Base-by-base conservation (phyloP, 2,888 invertebrate genomes). In the Ochropacha duplaris region DNA sequence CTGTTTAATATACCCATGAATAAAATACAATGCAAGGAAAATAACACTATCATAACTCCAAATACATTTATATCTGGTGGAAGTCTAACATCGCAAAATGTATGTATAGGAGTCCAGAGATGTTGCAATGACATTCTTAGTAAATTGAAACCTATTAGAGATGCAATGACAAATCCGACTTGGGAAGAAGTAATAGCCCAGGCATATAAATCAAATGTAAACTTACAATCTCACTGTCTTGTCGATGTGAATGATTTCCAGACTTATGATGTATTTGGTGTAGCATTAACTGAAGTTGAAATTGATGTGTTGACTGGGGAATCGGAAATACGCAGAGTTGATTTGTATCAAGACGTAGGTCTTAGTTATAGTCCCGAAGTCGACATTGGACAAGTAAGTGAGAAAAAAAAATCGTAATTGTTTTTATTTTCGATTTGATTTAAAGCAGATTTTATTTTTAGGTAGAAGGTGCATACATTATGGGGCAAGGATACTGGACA, bases 231-330 rank as follows among this genome's bases (percentile, higher is more conserved):
- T 4, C 63, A 80, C 64, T 73, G 74, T 61, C 73, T 74, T 63
- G 64, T 79, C 51, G 55, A 64, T n/a, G 4, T 55, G 11, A 11
- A 64, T 31, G 84, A 86, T 39, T n/a, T 65, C 5, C 69, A 74
- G 22, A 56, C 61, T 16, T 82, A 74, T 51, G 68, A 79, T 24
- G 69, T 95, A 50, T 94, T 93, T 72, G 95, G 94, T 1, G 91
- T 93, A 0, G 84, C 93, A 3, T 85, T 94, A 4, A 83, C 93
- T 11, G 96, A 96, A 86, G 94, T 95, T 0, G 95, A 96, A 80
- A 74, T 96, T 0, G 96, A 96, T 81, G 78, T 96, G 2, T 78
- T 96, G 50, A 96, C 96, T 1, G 96, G 96, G 16, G 95, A 95
- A 72, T 92, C 93, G 57, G 86, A 94, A 63, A 79, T 95, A 26